Percentiles rank a stretch among this genome's conserved stretches.
These are phyloP conservation scores for Anabacerthia variegaticeps DNA, from an alignment of 2,797 vertebrate species.

Conservation along the genomic window DNA sequence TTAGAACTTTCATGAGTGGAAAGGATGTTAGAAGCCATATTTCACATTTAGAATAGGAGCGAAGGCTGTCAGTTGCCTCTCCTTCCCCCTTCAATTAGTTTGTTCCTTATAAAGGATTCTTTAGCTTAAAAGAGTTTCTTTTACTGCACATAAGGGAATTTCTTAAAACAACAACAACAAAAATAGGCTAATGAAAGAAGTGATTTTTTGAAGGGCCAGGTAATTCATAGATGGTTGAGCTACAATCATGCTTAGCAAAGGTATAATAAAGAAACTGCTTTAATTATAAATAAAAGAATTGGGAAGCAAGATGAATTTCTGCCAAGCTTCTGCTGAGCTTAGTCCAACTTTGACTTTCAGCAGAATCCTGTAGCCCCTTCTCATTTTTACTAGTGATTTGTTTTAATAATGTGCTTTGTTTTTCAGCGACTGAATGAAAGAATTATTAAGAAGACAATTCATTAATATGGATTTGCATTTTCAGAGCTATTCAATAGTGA, in stretches of 20 bases:
- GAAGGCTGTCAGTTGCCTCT: background rate
- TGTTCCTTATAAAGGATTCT: background rate
- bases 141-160: background rate
- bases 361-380: background rate
- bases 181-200: background rate
- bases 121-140: background rate
- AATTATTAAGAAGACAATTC: background rate
- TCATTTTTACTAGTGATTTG: background rate
- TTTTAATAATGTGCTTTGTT: background rate
- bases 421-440: background rate
- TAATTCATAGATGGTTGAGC: background rate
- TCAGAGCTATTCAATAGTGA: background rate
- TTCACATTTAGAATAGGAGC: conserved; percentile 6
- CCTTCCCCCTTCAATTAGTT: background rate
- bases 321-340: background rate
- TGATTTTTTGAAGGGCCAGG: background rate
- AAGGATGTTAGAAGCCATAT: conserved; percentile 21
- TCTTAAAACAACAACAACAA: background rate
- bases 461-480: background rate
- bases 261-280: background rate
- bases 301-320: background rate
- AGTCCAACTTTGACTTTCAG: background rate
- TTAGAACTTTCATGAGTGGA: conserved; percentile 16
- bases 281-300: conserved; percentile 9
- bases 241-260: background rate